Percentiles rank a stretch among this genome's conserved stretches.
Evolutionary conservation across 2,797 vertebrate genomes (phyloP).

Genomic region (Sciurus carolinensis): DNA sequence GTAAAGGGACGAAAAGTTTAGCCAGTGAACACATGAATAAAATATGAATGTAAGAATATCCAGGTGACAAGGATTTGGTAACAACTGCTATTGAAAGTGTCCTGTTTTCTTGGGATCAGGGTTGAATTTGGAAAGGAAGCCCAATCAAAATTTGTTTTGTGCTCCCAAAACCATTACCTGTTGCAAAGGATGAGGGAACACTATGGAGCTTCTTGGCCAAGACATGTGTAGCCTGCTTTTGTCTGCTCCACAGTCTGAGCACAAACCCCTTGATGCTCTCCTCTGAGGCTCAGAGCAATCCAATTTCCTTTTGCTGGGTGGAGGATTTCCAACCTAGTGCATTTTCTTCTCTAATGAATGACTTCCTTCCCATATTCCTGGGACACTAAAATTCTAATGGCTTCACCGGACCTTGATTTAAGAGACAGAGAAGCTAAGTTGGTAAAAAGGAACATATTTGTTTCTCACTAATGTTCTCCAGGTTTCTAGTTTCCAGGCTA

Average conservation of each 20-base stretch:
- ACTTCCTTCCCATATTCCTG: constrained; percentile 47
- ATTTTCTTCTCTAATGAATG: constrained; percentile 59
- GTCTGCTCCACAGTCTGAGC: neutral
- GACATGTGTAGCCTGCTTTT: neutral
- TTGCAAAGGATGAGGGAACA: neutral
- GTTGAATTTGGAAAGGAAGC: constrained; percentile 56
- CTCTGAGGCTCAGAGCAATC: neutral
- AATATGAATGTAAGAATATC: constrained; percentile 81
- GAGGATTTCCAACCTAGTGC: neutral
- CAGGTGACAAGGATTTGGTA: constrained; percentile 71
- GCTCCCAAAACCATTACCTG: neutral
- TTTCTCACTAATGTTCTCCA: neutral
- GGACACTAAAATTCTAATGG: neutral
- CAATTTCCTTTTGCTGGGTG: constrained; percentile 51
- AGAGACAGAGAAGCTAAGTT: constrained; percentile 24
- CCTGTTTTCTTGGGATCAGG: constrained; percentile 58
- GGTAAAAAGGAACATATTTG: neutral
- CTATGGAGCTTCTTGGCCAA: neutral
- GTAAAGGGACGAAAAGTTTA: constrained; percentile 58
- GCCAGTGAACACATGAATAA: constrained; percentile 76
- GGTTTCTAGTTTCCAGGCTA: neutral
- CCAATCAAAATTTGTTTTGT: neutral
- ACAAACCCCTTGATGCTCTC: neutral
- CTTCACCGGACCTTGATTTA: neutral
- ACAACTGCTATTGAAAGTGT: constrained; percentile 52